Percentiles rank a stretch among this genome's conserved stretches.
phyloP scores from a whole-genome alignment of 1,140 invertebrate genomes.

The Pseudomyrmex flavicornis region DNA sequence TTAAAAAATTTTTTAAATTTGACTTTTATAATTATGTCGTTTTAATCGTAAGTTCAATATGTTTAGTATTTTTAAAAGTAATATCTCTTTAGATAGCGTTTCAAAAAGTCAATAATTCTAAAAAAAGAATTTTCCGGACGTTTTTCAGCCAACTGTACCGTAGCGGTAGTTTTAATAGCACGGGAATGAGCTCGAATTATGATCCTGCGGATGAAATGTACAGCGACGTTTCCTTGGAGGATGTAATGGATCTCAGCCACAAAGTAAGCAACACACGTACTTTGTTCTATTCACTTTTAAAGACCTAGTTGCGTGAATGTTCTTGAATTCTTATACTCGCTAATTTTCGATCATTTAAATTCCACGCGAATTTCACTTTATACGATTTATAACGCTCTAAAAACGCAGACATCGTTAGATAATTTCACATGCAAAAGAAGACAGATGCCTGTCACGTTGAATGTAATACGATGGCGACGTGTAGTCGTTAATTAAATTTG shows the following conservation, averaged over 20 bases:
- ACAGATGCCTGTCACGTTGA: not conserved
- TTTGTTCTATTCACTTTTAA: not conserved
- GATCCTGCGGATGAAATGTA: slow-evolving; percentile 96
- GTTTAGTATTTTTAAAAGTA: not conserved
- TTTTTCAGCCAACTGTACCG: slow-evolving; percentile 93
- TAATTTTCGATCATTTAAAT: not conserved
- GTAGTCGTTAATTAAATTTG: slow-evolving; percentile 48
- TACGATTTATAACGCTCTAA: too few relatives aligned
- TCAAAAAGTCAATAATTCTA: slow-evolving; percentile 13
- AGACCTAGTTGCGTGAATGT: not conserved
- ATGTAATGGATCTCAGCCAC: slow-evolving; percentile 95
- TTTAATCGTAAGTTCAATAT: not conserved
- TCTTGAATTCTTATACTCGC: not conserved
- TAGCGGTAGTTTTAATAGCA: slow-evolving; percentile 95
- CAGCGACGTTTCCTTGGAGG: slow-evolving; percentile 95
- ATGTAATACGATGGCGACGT: slow-evolving; percentile 3
- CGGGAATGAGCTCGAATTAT: slow-evolving; percentile 94
- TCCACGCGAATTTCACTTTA: slow-evolving; percentile 1
- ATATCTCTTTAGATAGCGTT: not conserved
- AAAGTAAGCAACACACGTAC: slow-evolving; percentile 88
- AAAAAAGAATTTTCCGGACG: slow-evolving; percentile 47
- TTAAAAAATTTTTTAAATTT: too few relatives aligned
- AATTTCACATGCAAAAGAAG: slow-evolving; percentile 16
- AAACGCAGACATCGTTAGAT: not conserved
- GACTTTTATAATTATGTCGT: too few relatives aligned